Conservation (phyloP, 2,797 vertebrate genomes). For the Centropyge bicolor region DNA sequence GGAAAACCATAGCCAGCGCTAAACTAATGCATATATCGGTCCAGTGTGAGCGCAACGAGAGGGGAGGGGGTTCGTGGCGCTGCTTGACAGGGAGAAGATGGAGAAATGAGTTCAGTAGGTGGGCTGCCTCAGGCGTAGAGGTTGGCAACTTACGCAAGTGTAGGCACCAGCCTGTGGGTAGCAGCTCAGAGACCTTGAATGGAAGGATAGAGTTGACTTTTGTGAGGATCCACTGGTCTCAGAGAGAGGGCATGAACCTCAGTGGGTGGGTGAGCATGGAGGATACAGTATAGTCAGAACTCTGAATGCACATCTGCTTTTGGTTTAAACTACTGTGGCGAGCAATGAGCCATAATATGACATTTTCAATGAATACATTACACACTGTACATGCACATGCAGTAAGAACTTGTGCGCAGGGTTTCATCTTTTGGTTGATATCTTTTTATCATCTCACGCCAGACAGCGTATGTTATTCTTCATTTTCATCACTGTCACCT, state of each 20-base stretch:
- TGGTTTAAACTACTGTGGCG: conserved; percentile 32
- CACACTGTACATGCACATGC: conserved; percentile 40
- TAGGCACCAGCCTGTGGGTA: conserved; percentile 48
- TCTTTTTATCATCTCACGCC: conserved; percentile 77
- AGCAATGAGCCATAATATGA: conserved; percentile 41
- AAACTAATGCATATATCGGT: conserved; percentile 56
- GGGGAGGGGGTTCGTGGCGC: conserved; percentile 44
- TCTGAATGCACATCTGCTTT: conserved; percentile 22
- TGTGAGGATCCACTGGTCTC: conserved; percentile 53
- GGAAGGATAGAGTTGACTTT: conserved; percentile 52
- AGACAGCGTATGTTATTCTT: conserved; percentile 76
- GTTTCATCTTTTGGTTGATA: conserved; percentile 63
- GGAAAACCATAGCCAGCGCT: conserved; percentile 21
- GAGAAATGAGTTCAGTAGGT: conserved; percentile 70
- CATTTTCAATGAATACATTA: conserved; percentile 34
- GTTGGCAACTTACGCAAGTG: conserved; percentile 41
- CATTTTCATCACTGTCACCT: conserved; percentile 78
- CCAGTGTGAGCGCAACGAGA: conserved; percentile 36
- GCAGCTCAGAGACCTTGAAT: conserved; percentile 54
- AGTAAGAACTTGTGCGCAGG: conserved; percentile 33
- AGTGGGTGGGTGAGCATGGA: conserved; percentile 30
- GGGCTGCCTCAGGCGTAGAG: conserved; percentile 61
- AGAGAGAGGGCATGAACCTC: conserved; percentile 44
- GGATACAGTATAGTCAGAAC: conserved; percentile 14
- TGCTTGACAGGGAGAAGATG: conserved; percentile 54